Percentiles rank a stretch among this genome's conserved stretches.
Conservation (phyloP, 2,797 vertebrate genomes). For the Megalops cyprinoides region DNA sequence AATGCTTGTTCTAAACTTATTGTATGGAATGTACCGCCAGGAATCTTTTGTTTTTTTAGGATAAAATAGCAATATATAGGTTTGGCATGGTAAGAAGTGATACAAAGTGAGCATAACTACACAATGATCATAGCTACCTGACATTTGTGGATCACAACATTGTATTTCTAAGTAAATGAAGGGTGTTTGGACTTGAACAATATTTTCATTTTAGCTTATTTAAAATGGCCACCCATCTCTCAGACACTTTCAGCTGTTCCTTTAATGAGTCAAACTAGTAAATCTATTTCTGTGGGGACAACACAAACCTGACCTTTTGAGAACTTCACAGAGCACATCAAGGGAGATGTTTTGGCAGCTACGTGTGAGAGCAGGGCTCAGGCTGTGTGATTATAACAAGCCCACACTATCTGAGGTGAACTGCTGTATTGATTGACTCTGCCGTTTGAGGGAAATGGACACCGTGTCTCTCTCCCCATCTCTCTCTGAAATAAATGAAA, state of each 20-base stretch:
- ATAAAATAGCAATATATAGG: too few relatives aligned
- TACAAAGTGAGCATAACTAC: too few relatives aligned
- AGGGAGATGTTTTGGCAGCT: neutral
- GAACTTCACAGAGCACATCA: constrained; percentile 21
- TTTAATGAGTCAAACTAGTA: constrained; percentile 12
- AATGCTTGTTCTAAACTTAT: neutral
- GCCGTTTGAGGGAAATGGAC: neutral
- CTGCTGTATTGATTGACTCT: neutral
- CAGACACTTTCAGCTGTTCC: neutral
- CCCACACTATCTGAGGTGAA: neutral
- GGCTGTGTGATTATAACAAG: neutral
- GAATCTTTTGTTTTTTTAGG: too few relatives aligned
- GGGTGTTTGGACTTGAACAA: neutral
- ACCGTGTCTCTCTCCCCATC: neutral
- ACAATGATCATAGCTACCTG: too few relatives aligned
- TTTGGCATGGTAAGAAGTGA: too few relatives aligned
- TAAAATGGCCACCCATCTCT: neutral
- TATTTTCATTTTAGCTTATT: neutral
- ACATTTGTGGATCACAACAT: neutral
- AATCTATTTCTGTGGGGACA: constrained; percentile 15
- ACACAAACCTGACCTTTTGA: neutral
- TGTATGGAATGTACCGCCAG: too few relatives aligned
- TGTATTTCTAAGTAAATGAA: neutral
- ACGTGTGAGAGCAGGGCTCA: neutral
- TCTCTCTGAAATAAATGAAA: neutral